Conservation (phyloP, 2,113 vertebrate genomes). For the Lathamus discolor region DNA sequence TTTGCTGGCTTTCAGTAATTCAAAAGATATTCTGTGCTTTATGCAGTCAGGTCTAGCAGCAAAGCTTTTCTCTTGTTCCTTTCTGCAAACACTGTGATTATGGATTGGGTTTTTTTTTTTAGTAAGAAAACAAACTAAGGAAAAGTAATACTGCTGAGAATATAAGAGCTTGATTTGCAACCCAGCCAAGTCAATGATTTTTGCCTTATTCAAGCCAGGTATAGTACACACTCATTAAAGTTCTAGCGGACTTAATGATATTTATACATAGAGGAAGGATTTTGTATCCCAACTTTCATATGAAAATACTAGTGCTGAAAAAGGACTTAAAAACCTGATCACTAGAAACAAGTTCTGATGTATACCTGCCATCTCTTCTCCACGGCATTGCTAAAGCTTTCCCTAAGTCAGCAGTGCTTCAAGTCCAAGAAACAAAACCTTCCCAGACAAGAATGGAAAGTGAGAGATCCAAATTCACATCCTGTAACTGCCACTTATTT, state of each 20-base stretch:
- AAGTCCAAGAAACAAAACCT: not conserved
- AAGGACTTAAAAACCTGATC: not conserved
- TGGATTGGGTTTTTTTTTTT: rapidly evolving
- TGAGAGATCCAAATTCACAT: not conserved
- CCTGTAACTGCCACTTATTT: not conserved
- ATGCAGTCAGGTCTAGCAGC: not conserved
- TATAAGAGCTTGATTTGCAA: not conserved
- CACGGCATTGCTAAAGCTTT: not conserved
- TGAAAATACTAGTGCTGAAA: not conserved
- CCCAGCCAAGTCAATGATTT: not conserved
- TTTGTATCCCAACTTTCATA: not conserved
- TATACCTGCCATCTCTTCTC: not conserved
- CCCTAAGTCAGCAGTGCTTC: not conserved
- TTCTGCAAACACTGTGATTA: not conserved
- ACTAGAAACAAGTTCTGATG: not conserved
- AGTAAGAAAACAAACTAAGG: not conserved
- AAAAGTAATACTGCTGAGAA: not conserved
- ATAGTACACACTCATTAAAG: not conserved
- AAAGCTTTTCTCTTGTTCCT: not conserved
- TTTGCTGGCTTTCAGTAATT: not conserved
- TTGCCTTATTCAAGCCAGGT: not conserved
- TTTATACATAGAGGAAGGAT: not conserved
- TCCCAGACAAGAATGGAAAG: not conserved
- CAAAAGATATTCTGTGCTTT: not conserved
- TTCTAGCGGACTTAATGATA: not conserved